Percentiles rank a stretch among this genome's conserved stretches.
Evolutionary conservation across 1,140 invertebrate genomes (phyloP).

Genomic region (Diachasma alloeum): DNA sequence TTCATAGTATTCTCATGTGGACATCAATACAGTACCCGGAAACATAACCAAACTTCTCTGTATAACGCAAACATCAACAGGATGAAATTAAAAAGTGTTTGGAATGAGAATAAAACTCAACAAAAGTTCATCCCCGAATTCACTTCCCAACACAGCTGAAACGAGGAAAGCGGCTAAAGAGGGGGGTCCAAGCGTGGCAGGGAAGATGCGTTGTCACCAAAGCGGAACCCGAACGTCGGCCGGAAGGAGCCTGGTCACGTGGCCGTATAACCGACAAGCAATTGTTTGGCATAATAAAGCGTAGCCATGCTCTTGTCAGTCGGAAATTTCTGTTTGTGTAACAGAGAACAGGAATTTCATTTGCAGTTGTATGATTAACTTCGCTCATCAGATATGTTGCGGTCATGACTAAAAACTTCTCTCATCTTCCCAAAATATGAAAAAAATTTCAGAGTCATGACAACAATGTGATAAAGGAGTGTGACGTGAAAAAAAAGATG

Average conservation of each 20-base stretch:
- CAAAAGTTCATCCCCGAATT: background rate
- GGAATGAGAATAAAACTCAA: background rate
- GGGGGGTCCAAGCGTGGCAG: background rate
- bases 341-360: background rate
- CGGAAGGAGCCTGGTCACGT: slow-evolving; percentile 59
- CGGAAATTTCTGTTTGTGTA: slow-evolving; percentile 4
- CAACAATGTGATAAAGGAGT: no score
- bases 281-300: slow-evolving; percentile 62
- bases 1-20: background rate
- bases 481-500: no score
- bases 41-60: background rate
- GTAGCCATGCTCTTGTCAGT: slow-evolving; percentile 35
- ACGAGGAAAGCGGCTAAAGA: background rate
- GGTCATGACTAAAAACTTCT: no score
- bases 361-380: no score
- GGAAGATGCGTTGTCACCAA: slow-evolving; percentile 38
- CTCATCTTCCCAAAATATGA: no score
- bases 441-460: no score
- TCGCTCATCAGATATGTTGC: no score
- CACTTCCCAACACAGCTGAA: background rate
- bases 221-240: slow-evolving; percentile 47
- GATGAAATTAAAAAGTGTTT: background rate
- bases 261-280: slow-evolving; percentile 58
- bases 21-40: background rate
- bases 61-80: background rate